Base-by-base conservation (phyloP, 1,140 invertebrate species). In the Drosophila malerkotliana region DNA sequence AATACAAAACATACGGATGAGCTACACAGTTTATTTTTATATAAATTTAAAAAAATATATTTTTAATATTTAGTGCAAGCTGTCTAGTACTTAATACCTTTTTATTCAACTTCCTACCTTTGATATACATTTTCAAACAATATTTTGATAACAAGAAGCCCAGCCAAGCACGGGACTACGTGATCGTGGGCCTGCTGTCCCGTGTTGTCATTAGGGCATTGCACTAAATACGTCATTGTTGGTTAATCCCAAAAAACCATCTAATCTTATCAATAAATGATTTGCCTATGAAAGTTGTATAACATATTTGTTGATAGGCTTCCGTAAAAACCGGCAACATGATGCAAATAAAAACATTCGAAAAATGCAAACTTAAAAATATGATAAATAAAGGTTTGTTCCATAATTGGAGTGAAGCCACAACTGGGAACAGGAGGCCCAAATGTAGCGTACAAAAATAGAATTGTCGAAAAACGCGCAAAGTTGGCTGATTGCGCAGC, bases 141-240 rank as follows among this genome's bases (percentile, higher is more conserved):
- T 21, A 21, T 21, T 21, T 21, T 21, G 21, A 21, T 21, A 21
- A 21, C 21, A 21, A 18, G 21, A 21, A 21, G 21, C 21, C 21
- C 21, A 21, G 21, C 21, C 8, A 61, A 39, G 28, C 8, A 51
- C 6, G 15, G 57, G 73, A 32, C 77, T 80, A 81, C 81, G 74
- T 85, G 81, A 77, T 85, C 34, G 54, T 57, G 15, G 24, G 30
- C 68, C 52, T 32, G 67, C 71, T 55, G 47, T 8, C 79, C 48
- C 34, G 66, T 79, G 53, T 53, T 7, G 26, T 41, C 14, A 18
- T 10, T 37, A 41, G 39, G 26, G 49, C 55, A 55, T 53, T 72
- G 75, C 68, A 68, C 52, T n/a, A 39, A 49, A 52, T 41, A 72
- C 66, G 56, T 72, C 66, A 71, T 26, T 14, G 8, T 51, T 63